Percentiles rank a stretch among this genome's conserved stretches.
These are phyloP conservation scores for Carposina sasakii DNA, from an alignment of 1,140 invertebrate genomes.

Conservation along the genomic window DNA sequence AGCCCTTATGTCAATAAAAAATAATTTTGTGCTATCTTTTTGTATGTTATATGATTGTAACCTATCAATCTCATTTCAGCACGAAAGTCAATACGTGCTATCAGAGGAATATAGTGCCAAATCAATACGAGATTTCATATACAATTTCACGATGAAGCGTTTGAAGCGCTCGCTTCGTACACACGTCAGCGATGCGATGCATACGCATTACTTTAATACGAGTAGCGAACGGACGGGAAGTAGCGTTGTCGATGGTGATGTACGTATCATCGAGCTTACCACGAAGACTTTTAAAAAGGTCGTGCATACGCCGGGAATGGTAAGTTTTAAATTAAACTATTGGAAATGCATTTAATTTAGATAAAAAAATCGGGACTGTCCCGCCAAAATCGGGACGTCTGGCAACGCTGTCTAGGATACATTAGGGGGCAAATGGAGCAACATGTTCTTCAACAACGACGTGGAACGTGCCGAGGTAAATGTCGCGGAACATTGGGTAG, in stretches of 20 bases:
- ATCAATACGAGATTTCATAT: slow-evolving; percentile 76
- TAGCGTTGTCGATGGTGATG: slow-evolving; percentile 24
- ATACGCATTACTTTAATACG: slow-evolving; percentile 61
- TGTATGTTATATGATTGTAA: no score
- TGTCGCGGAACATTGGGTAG: slow-evolving; percentile 7
- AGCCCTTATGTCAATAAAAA: no score
- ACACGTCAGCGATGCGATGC: slow-evolving; percentile 43
- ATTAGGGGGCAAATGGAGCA: no score
- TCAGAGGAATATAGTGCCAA: slow-evolving; percentile 73
- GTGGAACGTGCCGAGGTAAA: not conserved
- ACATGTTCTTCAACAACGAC: not conserved
- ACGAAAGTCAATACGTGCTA: slow-evolving; percentile 80
- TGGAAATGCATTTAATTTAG: no score
- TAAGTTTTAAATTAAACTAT: slow-evolving; percentile 31
- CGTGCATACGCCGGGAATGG: slow-evolving; percentile 41
- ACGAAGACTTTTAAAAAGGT: slow-evolving; percentile 46
- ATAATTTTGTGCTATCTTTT: not conserved
- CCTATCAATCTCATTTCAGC: slow-evolving; percentile 66
- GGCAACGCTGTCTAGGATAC: no score
- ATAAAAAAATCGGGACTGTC: no score
- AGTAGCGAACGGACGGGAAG: slow-evolving; percentile 24
- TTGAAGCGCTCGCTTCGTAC: slow-evolving; percentile 69
- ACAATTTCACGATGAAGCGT: slow-evolving; percentile 75
- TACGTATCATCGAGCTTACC: slow-evolving; percentile 46
- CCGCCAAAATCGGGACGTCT: no score